These are phyloP conservation scores for Hydrozoanthus tunicans DNA, from an alignment of 64 coral and sea anemone genomes.

Conservation along the genomic window DNA sequence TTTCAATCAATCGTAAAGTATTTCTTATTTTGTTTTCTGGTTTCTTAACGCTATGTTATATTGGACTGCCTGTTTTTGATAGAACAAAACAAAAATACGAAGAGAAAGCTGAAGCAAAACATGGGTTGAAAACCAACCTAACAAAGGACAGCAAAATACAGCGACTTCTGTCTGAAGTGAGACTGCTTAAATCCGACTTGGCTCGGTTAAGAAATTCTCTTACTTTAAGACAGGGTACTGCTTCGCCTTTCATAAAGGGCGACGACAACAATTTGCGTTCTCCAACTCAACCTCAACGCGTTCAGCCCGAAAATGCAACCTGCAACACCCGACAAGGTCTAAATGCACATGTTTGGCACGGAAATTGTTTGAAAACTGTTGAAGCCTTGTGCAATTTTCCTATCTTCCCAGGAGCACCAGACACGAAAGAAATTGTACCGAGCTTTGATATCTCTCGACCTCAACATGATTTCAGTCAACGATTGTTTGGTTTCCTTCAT, in stretches of 20 bases:
- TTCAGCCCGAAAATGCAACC: not conserved
- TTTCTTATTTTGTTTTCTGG: not conserved
- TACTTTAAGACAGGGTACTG: too few relatives aligned
- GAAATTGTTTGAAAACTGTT: conserved; percentile 34
- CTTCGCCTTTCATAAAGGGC: too few relatives aligned
- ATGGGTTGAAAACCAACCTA: not conserved
- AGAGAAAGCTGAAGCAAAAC: not conserved
- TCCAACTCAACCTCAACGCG: not conserved
- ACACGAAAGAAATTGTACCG: conserved; percentile 14
- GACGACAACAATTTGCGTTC: too few relatives aligned
- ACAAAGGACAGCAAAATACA: not conserved
- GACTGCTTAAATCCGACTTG: not conserved
- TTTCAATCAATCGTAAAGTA: not conserved
- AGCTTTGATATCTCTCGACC: conserved; percentile 25
- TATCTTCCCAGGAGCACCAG: conserved; percentile 46
- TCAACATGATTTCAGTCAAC: not conserved
- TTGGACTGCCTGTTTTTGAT: not conserved
- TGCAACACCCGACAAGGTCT: not conserved
- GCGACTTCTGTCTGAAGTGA: not conserved
- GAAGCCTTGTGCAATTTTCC: conserved; percentile 41
- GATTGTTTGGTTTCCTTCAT: conserved; percentile 51
- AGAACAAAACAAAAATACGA: not conserved
- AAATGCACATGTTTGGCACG: conserved; percentile 60
- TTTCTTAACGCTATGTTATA: not conserved
- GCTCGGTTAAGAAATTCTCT: not conserved